phyloP scores from a whole-genome alignment of 2,797 vertebrate genomes.

The Netta rufina region DNA sequence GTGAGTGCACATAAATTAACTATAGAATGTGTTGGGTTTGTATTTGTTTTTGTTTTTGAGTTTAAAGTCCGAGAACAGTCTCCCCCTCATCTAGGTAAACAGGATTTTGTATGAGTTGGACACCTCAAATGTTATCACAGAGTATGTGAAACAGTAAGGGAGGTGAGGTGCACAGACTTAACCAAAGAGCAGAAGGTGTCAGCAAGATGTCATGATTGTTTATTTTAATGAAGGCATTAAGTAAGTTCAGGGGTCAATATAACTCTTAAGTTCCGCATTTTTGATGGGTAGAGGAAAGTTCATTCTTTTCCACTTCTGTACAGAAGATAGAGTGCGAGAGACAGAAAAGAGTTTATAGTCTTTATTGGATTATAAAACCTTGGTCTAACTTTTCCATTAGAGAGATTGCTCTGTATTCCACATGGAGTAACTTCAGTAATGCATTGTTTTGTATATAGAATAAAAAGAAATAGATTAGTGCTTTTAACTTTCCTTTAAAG shows the following conservation, averaged over 20 bases:
- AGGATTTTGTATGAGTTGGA: neutral
- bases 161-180: neutral
- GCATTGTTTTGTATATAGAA: conserved; percentile 51
- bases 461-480: conserved; percentile 51
- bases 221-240: neutral
- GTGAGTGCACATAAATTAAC: neutral
- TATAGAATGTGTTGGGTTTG: neutral
- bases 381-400: conserved; percentile 62
- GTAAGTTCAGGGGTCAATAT: neutral
- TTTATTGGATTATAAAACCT: conserved; percentile 15
- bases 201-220: neutral
- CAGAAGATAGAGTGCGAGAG: neutral
- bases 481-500: conserved; percentile 63
- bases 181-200: neutral
- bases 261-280: neutral
- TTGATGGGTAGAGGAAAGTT: neutral
- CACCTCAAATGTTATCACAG: neutral
- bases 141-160: neutral
- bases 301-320: neutral
- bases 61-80: neutral
- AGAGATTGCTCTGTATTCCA: conserved; percentile 29
- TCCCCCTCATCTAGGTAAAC: neutral
- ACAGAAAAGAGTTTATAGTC: neutral
- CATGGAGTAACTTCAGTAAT: conserved; percentile 48
- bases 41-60: no score